These are phyloP conservation scores for Emydocephalus ijimae DNA, from an alignment of 2,113 vertebrate species.

Conservation along the genomic window DNA sequence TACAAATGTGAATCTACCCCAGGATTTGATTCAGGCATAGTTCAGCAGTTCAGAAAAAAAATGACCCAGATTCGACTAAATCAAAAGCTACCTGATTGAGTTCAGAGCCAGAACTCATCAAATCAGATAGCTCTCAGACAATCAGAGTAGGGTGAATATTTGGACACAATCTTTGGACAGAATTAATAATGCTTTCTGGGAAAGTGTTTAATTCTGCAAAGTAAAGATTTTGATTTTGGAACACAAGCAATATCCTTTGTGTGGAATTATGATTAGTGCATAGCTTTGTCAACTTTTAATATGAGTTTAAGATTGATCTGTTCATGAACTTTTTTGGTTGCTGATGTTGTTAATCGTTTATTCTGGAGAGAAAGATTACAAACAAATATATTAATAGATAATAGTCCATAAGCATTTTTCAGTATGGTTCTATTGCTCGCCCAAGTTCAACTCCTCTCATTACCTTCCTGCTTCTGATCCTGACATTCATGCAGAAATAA, in stretches of 20 bases:
- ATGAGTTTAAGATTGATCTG: not conserved
- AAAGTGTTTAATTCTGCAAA: not conserved
- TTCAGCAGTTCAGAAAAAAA: not conserved
- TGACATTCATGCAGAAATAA: not conserved
- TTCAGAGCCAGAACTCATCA: not conserved
- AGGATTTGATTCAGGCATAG: not conserved
- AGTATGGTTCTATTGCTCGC: not conserved
- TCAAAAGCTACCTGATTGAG: not conserved
- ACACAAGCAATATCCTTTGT: not conserved
- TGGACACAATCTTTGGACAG: not conserved
- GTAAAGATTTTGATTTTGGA: not conserved
- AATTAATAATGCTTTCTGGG: not conserved
- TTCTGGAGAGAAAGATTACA: not conserved
- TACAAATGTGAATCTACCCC: not conserved
- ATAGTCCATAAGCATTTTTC: not conserved
- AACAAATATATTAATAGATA: not conserved
- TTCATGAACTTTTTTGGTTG: not conserved
- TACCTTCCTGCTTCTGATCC: not conserved
- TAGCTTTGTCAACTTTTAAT: not conserved
- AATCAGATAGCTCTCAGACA: not conserved
- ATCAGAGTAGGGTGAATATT: not conserved
- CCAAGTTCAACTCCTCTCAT: not conserved
- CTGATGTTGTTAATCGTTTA: not conserved
- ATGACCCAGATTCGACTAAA: not conserved
- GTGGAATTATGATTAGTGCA: not conserved